A percentile compares a stretch with the other conserved stretches of the same genome.
These are phyloP conservation scores for Alca torda DNA, from an alignment of 2,797 vertebrate species.

Conservation along the genomic window DNA sequence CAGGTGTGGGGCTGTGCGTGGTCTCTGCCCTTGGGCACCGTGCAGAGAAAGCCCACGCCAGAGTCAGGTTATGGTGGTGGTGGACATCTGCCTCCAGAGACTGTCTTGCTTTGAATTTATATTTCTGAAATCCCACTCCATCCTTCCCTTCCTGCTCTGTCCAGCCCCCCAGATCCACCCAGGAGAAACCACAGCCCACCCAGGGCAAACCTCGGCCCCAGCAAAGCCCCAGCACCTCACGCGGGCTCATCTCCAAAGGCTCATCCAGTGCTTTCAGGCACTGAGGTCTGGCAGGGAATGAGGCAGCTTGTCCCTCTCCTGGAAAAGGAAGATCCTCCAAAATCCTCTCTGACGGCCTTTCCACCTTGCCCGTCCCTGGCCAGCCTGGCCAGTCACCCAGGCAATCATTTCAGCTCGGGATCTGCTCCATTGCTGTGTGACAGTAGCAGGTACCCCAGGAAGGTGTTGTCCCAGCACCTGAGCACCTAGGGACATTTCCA, in stretches of 20 bases:
- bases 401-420: rapidly evolving
- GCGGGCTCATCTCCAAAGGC: not conserved
- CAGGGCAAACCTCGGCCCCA: not conserved
- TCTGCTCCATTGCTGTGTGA: not conserved
- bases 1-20: rapidly evolving
- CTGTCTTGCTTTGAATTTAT: not conserved
- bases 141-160: not conserved
- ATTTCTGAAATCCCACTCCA: not conserved
- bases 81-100: not conserved
- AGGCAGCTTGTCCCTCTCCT: not conserved
- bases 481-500: not conserved
- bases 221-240: not conserved
- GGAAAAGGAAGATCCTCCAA: not conserved
- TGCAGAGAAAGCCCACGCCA: not conserved
- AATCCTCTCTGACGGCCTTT: not conserved
- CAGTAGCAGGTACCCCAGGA: not conserved
- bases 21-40: not conserved
- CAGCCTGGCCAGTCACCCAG: not conserved
- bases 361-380: not conserved
- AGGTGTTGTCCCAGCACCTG: not conserved
- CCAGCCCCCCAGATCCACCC: not conserved
- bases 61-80: not conserved
- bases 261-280: rapidly evolving
- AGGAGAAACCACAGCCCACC: not conserved
- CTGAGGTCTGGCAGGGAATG: not conserved